A percentile compares a stretch with the other conserved stretches of the same genome.
Conservation (phyloP, 2,113 vertebrate species). For the Phalacrocorax carbo region DNA sequence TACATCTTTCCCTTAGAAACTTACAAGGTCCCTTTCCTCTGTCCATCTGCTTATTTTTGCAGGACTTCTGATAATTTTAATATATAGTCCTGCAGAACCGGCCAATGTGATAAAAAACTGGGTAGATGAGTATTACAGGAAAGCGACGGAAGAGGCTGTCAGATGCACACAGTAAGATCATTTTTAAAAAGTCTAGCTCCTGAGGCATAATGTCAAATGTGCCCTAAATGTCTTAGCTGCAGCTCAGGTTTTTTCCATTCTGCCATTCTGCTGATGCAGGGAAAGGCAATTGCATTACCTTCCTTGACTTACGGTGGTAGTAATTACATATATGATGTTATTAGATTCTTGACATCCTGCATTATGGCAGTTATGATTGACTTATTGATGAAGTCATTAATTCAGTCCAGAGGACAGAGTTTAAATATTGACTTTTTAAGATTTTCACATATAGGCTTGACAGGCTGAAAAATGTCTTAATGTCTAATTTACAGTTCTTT, state of each 20-base stretch:
- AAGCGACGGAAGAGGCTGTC: not conserved
- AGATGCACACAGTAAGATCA: not conserved
- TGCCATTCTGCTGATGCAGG: not conserved
- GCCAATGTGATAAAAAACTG: not conserved
- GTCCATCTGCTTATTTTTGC: not conserved
- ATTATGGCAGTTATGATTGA: not conserved
- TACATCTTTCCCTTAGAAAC: not conserved
- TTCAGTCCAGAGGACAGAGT: conserved; percentile 19
- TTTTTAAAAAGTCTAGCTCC: not conserved
- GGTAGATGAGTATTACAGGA: not conserved
- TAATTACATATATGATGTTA: not conserved
- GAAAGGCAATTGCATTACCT: not conserved
- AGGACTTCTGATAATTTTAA: not conserved
- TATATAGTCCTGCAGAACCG: not conserved
- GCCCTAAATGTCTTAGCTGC: not conserved
- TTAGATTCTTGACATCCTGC: not conserved
- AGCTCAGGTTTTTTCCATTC: not conserved
- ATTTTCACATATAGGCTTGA: conserved; percentile 21
- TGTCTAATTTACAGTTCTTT: conserved; percentile 59
- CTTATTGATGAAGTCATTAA: conserved; percentile 22
- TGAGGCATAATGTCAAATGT: not conserved
- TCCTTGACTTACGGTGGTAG: not conserved
- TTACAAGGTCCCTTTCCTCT: not conserved
- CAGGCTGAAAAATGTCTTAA: conserved; percentile 2
- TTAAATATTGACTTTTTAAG: conserved; percentile 51